Percentiles rank a stretch among this genome's conserved stretches.
Evolutionary conservation across 2,888 invertebrate species (phyloP).

Genomic region (Morinoia aosen): DNA sequence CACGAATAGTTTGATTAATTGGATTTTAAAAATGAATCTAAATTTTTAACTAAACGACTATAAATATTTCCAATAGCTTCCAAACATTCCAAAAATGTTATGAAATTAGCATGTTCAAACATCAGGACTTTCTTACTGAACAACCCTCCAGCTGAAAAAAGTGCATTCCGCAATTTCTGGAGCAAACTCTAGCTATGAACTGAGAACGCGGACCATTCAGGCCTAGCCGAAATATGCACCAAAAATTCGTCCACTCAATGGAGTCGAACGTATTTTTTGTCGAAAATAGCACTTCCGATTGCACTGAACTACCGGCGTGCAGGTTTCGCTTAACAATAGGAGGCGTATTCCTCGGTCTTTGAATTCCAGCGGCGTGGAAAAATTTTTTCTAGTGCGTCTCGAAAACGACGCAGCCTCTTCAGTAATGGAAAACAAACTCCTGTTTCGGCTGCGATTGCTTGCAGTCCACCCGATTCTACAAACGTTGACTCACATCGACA

Average conservation of each 20-base stretch:
- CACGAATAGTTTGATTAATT: too few relatives aligned
- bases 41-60: too few relatives aligned
- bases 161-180: background rate
- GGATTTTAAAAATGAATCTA: too few relatives aligned
- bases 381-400: background rate
- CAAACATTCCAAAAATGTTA: too few relatives aligned
- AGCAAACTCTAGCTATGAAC: background rate
- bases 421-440: constrained; percentile 3
- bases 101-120: too few relatives aligned
- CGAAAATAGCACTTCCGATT: background rate
- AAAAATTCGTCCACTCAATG: background rate
- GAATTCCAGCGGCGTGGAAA: constrained; percentile 3
- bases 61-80: too few relatives aligned
- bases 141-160: background rate
- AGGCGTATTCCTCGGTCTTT: background rate
- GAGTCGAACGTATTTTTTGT: background rate
- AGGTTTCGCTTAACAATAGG: background rate
- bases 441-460: background rate
- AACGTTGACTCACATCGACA: background rate
- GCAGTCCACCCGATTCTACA: background rate
- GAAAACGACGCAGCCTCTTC: background rate
- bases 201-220: background rate
- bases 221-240: background rate
- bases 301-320: background rate
- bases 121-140: too few relatives aligned